These are phyloP conservation scores for Andinoacara biseriatus DNA, from an alignment of 2,113 vertebrate species.

Conservation along the genomic window DNA sequence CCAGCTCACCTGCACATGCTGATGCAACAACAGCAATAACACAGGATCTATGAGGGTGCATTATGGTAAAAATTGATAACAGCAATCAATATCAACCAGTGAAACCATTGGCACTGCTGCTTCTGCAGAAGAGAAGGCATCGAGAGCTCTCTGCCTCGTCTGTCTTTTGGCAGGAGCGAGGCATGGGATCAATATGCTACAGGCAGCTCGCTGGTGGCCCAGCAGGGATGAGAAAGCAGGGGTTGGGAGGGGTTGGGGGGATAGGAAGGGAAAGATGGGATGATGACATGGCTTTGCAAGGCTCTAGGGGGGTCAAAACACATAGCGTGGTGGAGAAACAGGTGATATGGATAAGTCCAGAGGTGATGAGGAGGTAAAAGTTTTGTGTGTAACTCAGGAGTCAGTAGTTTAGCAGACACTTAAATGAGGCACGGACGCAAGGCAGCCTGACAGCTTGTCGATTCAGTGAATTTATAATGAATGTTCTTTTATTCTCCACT, in stretches of 20 bases:
- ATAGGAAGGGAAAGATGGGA: constrained; percentile 52
- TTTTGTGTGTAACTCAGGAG: constrained; percentile 46
- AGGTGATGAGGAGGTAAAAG: constrained; percentile 47
- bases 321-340: constrained; percentile 19
- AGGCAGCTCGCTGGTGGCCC: constrained; percentile 66
- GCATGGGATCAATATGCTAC: constrained; percentile 68
- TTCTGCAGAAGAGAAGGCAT: constrained; percentile 34
- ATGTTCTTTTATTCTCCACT: constrained; percentile 70
- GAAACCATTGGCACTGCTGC: constrained; percentile 48
- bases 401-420: constrained; percentile 55
- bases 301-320: constrained; percentile 35
- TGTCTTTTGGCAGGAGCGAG: constrained; percentile 66
- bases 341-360: constrained; percentile 32
- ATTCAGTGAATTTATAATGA: constrained; percentile 78
- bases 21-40: constrained; percentile 9
- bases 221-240: constrained; percentile 37
- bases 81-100: constrained; percentile 56
- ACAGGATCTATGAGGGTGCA: constrained; percentile 44
- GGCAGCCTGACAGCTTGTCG: constrained; percentile 73
- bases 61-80: constrained; percentile 64
- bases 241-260: not conserved
- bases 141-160: constrained; percentile 41
- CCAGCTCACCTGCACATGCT: constrained; percentile 40
- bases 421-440: constrained; percentile 42
- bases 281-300: constrained; percentile 57